Percentiles rank a stretch among this genome's conserved stretches.
Evolutionary conservation across 1,140 invertebrate species (phyloP).

Genomic region (Sitodiplosis mosellana): DNA sequence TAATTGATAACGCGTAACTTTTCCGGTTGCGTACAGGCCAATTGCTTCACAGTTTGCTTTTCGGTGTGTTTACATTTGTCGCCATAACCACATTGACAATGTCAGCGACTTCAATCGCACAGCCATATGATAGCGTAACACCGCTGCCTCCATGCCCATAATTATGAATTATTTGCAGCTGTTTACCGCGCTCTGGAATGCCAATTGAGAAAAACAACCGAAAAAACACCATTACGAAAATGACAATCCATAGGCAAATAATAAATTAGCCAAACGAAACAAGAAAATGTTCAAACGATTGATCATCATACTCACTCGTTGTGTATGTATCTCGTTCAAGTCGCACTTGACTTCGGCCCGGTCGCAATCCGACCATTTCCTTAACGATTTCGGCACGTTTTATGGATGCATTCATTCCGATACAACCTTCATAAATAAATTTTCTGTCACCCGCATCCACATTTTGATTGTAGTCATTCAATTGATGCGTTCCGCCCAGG

Average conservation of each 20-base stretch:
- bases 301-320: no score
- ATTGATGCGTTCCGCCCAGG: constrained; percentile 56
- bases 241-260: no score
- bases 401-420: constrained; percentile 33
- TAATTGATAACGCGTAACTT: no score
- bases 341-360: constrained; percentile 40
- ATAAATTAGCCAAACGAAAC: no score
- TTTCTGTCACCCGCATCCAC: constrained; percentile 33
- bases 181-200: no score
- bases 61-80: neutral
- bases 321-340: constrained; percentile 35
- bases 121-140: constrained; percentile 60
- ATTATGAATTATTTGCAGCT: constrained; percentile 53
- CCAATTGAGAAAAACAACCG: no score
- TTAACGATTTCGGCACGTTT: constrained; percentile 31
- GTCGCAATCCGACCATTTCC: constrained; percentile 56
- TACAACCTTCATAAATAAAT: constrained; percentile 43
- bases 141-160: constrained; percentile 77
- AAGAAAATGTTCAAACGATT: no score
- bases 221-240: no score
- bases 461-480: constrained; percentile 36
- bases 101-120: constrained; percentile 38
- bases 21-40: no score
- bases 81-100: constrained; percentile 19
- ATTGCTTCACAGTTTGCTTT: no score